Evolutionary conservation across 2,888 invertebrate species (phyloP).

Genomic region (Cetonia aurata): DNA sequence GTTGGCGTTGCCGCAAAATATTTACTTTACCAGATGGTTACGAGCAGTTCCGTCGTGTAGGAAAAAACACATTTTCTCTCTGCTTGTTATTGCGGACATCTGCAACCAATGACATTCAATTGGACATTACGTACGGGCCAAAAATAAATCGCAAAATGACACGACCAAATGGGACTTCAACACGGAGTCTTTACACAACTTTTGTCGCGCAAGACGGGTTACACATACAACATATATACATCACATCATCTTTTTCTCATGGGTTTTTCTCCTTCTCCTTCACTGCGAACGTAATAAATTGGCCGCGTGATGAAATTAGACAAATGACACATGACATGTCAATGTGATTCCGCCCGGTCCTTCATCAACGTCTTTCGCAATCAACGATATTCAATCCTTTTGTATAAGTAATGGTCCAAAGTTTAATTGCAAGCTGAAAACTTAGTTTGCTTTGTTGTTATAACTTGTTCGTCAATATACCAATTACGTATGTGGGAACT

Average conservation of each 20-base stretch:
- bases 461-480: not conserved
- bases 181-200: not conserved
- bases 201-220: not conserved
- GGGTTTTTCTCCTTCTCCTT: not conserved
- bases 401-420: not conserved
- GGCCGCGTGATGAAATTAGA: conserved; percentile 19
- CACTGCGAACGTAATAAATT: not conserved
- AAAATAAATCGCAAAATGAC: conserved; percentile 20
- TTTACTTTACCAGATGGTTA: no score
- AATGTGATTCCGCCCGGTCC: conserved; percentile 9
- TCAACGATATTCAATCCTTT: conserved; percentile 6
- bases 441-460: not conserved
- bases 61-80: not conserved
- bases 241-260: not conserved
- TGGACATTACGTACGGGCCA: conserved; percentile 1
- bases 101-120: conserved; percentile 8
- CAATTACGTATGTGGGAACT: no score
- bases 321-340: conserved; percentile 15
- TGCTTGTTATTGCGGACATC: conserved; percentile 13
- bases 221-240: not conserved
- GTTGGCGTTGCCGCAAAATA: no score
- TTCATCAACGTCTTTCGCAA: conserved; percentile 13
- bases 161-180: conserved; percentile 2
- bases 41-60: no score
- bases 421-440: not conserved